Evolutionary conservation across 2,888 invertebrate genomes (phyloP).

Genomic region (Leptura quadrifasciata): DNA sequence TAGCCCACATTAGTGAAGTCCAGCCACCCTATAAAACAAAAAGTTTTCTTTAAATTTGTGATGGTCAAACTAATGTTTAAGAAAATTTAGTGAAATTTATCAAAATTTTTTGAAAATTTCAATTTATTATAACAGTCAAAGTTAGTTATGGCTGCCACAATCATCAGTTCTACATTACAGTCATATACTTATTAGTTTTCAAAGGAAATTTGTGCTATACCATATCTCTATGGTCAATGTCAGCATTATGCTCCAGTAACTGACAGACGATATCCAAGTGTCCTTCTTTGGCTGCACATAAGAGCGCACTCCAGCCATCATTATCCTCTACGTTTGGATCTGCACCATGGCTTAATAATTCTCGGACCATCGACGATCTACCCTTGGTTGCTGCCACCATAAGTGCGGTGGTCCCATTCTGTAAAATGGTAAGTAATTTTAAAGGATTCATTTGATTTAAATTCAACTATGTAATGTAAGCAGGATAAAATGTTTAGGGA

Average conservation of each 20-base stretch:
- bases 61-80: no score
- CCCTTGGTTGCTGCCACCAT: conserved; percentile 94
- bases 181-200: neutral
- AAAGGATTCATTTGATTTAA: no score
- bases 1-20: conserved; percentile 98
- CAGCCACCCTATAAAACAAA: conserved; percentile 87
- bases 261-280: conserved; percentile 87
- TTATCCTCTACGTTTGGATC: conserved; percentile 94
- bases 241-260: conserved; percentile 89
- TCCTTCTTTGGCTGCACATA: conserved; percentile 94
- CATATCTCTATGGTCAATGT: conserved; percentile 83
- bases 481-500: no score
- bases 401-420: conserved; percentile 96
- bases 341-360: conserved; percentile 91
- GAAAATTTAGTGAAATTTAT: no score
- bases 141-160: no score
- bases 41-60: neutral
- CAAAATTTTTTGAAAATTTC: no score
- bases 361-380: conserved; percentile 86
- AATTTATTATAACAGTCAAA: no score
- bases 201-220: conserved; percentile 55
- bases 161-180: no score
- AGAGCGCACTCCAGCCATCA: conserved; percentile 94
- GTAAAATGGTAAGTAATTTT: conserved; percentile 60
- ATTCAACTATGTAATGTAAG: no score